Conservation (phyloP, 2,888 invertebrate genomes). For the Eristalis tenax region DNA sequence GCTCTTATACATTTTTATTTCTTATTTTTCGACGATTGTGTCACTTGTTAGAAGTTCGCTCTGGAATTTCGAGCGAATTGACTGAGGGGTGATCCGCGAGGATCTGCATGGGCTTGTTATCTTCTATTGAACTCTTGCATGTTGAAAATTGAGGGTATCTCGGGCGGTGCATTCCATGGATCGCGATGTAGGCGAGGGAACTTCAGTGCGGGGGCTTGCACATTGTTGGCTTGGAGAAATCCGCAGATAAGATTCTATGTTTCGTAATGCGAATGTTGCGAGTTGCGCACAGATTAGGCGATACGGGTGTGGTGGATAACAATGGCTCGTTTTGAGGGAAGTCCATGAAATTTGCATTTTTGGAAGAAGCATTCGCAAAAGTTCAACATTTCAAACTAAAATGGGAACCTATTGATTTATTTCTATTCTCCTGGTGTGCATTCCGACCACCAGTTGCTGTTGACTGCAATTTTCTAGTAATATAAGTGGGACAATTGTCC, state of each 20-base stretch:
- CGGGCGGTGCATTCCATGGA: neutral
- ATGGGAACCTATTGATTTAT: no score
- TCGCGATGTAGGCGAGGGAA: neutral
- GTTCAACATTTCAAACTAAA: no score
- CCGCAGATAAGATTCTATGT: neutral
- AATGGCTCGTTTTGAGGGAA: no score
- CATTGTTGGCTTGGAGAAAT: neutral
- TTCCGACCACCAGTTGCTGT: no score
- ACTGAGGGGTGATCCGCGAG: neutral
- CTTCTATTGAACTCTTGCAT: neutral
- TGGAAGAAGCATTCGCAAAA: no score
- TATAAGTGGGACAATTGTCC: no score
- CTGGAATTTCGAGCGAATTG: neutral
- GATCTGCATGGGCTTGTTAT: neutral
- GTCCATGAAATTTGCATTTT: no score
- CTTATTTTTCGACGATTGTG: neutral
- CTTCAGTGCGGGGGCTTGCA: neutral
- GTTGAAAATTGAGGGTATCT: neutral
- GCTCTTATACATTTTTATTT: neutral
- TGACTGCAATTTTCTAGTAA: no score
- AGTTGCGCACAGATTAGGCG: neutral
- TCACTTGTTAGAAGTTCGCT: neutral
- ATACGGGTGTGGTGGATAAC: neutral
- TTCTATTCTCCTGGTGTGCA: no score
- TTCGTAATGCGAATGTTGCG: neutral